Conservation (phyloP, 1,140 invertebrate genomes). For the Cherax quadricarinatus region DNA sequence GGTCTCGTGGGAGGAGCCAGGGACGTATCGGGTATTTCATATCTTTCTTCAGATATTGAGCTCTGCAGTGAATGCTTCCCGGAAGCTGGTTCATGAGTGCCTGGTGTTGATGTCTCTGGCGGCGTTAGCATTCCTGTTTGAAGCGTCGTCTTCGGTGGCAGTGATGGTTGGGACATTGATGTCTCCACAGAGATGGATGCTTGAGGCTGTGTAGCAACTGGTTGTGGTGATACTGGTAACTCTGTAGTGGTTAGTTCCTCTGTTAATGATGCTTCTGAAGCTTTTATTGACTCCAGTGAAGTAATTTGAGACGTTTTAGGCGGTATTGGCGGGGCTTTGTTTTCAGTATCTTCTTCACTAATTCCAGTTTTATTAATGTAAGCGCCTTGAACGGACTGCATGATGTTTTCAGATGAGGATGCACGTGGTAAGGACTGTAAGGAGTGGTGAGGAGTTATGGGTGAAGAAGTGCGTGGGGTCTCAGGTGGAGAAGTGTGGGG, state of each 20-base stretch:
- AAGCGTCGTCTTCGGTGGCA: slow-evolving; percentile 1
- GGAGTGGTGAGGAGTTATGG: slow-evolving; percentile 17
- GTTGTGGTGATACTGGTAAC: not conserved
- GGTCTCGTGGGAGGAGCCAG: slow-evolving; percentile 29
- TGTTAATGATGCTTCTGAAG: not conserved
- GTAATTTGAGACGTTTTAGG: slow-evolving; percentile 8
- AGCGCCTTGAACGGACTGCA: not conserved
- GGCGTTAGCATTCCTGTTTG: not conserved
- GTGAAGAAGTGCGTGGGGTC: slow-evolving; percentile 46
- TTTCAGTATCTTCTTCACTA: not conserved
- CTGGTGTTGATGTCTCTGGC: not conserved
- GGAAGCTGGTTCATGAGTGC: slow-evolving; percentile 1
- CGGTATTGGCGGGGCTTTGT: slow-evolving; percentile 37
- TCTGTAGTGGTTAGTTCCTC: not conserved
- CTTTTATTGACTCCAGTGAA: not conserved
- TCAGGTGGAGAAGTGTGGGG: slow-evolving; percentile 55
- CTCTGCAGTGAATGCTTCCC: slow-evolving; percentile 28
- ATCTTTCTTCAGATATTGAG: slow-evolving; percentile 39
- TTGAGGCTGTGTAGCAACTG: not conserved
- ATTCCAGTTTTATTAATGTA: not conserved
- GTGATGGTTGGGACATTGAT: not conserved
- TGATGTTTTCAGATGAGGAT: not conserved
- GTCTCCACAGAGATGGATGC: not conserved
- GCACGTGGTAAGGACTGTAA: not conserved
- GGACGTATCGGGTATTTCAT: slow-evolving; percentile 57